Conservation (phyloP, 1,140 invertebrate genomes). For the Drosophila sechellia region DNA sequence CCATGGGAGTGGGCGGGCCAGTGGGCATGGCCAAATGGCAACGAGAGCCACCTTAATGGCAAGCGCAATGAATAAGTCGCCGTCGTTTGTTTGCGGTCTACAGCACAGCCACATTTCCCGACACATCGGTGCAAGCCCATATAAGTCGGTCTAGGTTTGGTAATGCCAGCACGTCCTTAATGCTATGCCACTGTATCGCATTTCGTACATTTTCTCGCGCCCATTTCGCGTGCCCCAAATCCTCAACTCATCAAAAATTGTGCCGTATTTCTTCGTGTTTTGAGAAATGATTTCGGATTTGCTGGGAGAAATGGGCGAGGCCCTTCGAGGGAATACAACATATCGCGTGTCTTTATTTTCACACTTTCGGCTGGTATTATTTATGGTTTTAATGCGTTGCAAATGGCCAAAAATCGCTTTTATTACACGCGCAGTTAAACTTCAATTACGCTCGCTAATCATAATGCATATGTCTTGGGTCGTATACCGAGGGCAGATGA, state of each 20-base stretch:
- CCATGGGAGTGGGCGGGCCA: constrained; percentile 11
- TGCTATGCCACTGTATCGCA: constrained; percentile 66
- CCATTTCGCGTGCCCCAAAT: constrained; percentile 42
- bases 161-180: constrained; percentile 64
- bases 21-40: constrained; percentile 28
- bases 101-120: constrained; percentile 15
- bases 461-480: constrained; percentile 66
- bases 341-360: constrained; percentile 70
- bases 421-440: constrained; percentile 84
- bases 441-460: constrained; percentile 77
- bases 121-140: constrained; percentile 15
- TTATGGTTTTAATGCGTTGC: constrained; percentile 82
- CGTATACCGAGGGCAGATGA: constrained; percentile 30
- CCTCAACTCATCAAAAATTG: constrained; percentile 60
- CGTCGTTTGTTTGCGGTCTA: constrained; percentile 75
- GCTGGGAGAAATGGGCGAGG: constrained; percentile 48
- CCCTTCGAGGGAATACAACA: constrained; percentile 17
- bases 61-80: constrained; percentile 81
- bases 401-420: constrained; percentile 82
- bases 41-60: constrained; percentile 77
- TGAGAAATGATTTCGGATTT: constrained; percentile 59
- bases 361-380: constrained; percentile 71
- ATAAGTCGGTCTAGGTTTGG: constrained; percentile 24
- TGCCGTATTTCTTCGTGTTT: constrained; percentile 23
- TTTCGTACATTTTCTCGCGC: constrained; percentile 71